A percentile compares a stretch with the other conserved stretches of the same genome.
phyloP scores from a whole-genome alignment of 2,888 invertebrate species.

The Leucozona laternaria region DNA sequence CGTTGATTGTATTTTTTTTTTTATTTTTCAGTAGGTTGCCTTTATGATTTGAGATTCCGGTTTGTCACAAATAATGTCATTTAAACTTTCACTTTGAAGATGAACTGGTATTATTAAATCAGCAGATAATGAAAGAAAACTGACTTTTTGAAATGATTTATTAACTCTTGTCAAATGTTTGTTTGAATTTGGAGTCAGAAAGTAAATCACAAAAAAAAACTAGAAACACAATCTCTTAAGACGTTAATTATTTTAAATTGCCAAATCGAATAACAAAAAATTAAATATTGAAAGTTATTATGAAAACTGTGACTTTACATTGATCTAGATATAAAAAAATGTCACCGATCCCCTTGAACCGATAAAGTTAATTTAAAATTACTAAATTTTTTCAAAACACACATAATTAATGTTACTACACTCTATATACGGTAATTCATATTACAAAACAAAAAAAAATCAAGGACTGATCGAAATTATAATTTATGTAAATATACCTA shows the following conservation, averaged over 20 bases:
- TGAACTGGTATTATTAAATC: slow-evolving; percentile 44
- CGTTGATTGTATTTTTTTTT: neutral
- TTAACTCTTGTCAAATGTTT: slow-evolving; percentile 29
- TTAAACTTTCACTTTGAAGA: slow-evolving; percentile 52
- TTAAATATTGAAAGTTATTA: neutral
- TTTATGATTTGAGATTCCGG: slow-evolving; percentile 24
- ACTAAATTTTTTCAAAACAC: neutral
- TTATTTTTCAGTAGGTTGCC: neutral
- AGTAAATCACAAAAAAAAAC: slow-evolving; percentile 4
- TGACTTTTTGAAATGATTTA: slow-evolving; percentile 60
- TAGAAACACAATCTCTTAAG: slow-evolving; percentile 7
- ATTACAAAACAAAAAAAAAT: slow-evolving; percentile 20
- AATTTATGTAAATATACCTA: slow-evolving; percentile 64
- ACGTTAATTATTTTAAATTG: neutral
- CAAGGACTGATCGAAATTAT: slow-evolving; percentile 70
- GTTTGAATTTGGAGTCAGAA: neutral
- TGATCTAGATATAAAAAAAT: neutral
- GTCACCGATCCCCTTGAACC: neutral
- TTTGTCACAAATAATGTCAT: slow-evolving; percentile 38
- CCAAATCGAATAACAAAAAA: neutral
- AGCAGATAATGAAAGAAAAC: slow-evolving; percentile 57
- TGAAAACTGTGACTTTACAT: neutral
- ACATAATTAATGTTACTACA: neutral
- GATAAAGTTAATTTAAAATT: neutral
- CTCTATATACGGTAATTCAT: neutral